Conservation (phyloP, 2,113 vertebrate species). For the Eulacestoma nigropectus region DNA sequence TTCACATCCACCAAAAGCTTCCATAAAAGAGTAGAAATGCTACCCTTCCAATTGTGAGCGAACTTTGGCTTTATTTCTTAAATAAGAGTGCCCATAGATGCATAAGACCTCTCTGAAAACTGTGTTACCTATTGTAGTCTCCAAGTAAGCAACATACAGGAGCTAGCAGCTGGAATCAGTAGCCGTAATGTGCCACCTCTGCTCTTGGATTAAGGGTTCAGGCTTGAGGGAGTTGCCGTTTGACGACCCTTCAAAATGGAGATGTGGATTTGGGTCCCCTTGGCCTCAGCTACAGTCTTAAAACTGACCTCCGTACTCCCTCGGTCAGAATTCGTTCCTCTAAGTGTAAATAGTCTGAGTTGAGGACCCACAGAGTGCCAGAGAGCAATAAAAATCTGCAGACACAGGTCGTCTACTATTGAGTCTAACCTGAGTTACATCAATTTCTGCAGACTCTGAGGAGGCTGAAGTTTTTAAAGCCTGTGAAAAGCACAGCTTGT, state of each 20-base stretch:
- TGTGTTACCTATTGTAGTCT: neutral
- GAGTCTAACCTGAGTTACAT: neutral
- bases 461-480: neutral
- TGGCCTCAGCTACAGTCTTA: neutral
- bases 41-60: neutral
- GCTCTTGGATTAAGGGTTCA: neutral
- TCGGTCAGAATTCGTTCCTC: neutral
- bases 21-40: neutral
- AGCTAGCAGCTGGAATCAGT: neutral
- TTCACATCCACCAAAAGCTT: neutral
- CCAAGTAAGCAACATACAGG: neutral
- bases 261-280: neutral
- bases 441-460: neutral
- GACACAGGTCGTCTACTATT: neutral
- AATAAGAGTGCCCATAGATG: neutral
- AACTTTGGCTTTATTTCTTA: neutral
- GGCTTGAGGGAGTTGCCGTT: neutral
- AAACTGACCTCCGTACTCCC: neutral
- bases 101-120: neutral
- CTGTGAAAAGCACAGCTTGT: neutral
- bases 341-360: neutral
- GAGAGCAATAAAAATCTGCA: neutral
- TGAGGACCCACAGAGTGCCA: neutral
- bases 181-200: neutral
- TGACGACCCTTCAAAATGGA: neutral